phyloP scores from a whole-genome alignment of 2,888 invertebrate genomes.

The Nebria salina region DNA sequence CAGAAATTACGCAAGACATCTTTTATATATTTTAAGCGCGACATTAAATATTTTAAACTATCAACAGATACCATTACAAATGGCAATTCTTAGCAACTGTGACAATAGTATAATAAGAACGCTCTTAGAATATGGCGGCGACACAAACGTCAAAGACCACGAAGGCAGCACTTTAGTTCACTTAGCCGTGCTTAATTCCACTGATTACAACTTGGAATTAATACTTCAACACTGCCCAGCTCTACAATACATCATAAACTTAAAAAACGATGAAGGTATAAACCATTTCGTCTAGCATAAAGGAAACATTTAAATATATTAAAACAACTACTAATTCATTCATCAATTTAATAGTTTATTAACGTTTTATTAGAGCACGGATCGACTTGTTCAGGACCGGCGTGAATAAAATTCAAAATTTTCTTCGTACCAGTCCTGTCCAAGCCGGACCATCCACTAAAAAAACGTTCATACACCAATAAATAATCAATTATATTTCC shows the following conservation, averaged over 20 bases:
- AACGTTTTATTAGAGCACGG: no score
- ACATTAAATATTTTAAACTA: not conserved
- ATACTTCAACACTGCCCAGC: constrained; percentile 46
- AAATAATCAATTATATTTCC: constrained; percentile 21
- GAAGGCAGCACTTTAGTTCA: constrained; percentile 63
- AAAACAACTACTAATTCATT: not conserved
- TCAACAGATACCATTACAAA: constrained; percentile 63
- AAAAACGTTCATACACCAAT: no score
- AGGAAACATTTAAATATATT: not conserved
- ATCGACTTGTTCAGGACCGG: no score
- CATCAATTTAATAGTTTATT: not conserved
- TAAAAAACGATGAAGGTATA: constrained; percentile 56
- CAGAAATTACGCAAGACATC: no score
- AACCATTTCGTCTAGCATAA: not conserved
- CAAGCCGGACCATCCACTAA: no score
- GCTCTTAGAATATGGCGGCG: constrained; percentile 62
- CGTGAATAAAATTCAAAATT: no score
- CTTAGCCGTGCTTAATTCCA: constrained; percentile 60
- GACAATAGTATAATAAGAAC: constrained; percentile 54
- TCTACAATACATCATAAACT: constrained; percentile 49
- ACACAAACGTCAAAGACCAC: constrained; percentile 58
- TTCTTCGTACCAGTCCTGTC: no score
- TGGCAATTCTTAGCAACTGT: constrained; percentile 60
- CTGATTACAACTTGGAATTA: constrained; percentile 44
- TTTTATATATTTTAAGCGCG: not conserved